Conservation (phyloP, 1,140 invertebrate species). For the Paralvinella palmiformis region DNA sequence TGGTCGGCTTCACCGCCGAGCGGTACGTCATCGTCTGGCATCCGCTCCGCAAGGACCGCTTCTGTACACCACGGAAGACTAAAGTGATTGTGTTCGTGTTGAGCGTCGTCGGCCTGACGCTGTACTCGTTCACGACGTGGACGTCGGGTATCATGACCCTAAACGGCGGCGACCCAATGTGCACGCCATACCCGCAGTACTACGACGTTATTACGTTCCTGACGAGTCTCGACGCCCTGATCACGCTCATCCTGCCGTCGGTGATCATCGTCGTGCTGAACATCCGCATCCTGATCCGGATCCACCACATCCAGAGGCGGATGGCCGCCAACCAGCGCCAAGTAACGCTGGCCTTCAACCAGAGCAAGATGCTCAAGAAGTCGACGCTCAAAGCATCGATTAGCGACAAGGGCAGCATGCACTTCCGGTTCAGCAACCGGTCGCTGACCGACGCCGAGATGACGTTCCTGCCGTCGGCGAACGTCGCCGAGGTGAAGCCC, state of each 20-base stretch:
- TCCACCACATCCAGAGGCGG: neutral
- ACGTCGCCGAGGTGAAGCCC: too few relatives aligned
- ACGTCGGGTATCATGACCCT: slow-evolving; percentile 1
- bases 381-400: neutral
- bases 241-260: slow-evolving; percentile 56
- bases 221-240: slow-evolving; percentile 55
- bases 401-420: neutral
- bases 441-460: too few relatives aligned
- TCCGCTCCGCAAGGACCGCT: slow-evolving; percentile 11
- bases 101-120: neutral
- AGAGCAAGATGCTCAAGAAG: neutral
- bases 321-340: slow-evolving; percentile 1
- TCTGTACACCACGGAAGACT: slow-evolving; percentile 15
- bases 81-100: slow-evolving; percentile 43
- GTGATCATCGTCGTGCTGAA: slow-evolving; percentile 59
- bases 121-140: slow-evolving; percentile 9
- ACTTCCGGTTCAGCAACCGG: neutral
- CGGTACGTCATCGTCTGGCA: slow-evolving; percentile 17
- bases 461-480: too few relatives aligned
- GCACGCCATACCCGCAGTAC: slow-evolving; percentile 30
- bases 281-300: slow-evolving; percentile 55
- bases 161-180: neutral
- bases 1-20: slow-evolving; percentile 20
- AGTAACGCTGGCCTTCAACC: neutral
- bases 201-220: slow-evolving; percentile 44